Evolutionary conservation across 2,888 invertebrate genomes (phyloP).

Genomic region (Deroplatys truncata): DNA sequence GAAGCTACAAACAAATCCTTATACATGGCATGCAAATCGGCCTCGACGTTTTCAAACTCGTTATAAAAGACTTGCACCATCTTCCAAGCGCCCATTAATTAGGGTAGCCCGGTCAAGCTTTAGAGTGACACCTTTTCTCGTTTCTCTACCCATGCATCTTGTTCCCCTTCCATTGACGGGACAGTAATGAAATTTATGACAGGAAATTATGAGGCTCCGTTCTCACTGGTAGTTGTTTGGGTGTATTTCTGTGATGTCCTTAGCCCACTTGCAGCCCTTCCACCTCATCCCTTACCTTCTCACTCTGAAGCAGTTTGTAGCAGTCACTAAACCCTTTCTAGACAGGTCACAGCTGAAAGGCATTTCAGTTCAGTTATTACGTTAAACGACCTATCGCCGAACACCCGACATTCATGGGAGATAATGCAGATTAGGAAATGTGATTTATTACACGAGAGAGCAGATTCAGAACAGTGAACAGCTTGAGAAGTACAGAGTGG

Average conservation of each 20-base stretch:
- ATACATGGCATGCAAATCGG: no score
- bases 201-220: not conserved
- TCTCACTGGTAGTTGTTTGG: not conserved
- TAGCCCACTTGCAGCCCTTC: not conserved
- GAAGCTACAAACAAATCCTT: no score
- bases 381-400: not conserved
- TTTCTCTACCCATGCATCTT: not conserved
- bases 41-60: not conserved
- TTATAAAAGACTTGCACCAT: not conserved
- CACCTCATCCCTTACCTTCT: not conserved
- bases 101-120: not conserved
- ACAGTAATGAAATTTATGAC: not conserved
- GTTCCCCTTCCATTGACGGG: not conserved
- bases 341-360: not conserved
- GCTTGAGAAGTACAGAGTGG: not conserved
- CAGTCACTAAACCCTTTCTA: not conserved
- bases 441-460: not conserved
- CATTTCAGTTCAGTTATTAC: not conserved
- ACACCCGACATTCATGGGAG: not conserved
- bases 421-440: not conserved
- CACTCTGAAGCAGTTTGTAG: not conserved
- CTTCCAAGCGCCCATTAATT: not conserved
- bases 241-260: not conserved
- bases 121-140: not conserved
- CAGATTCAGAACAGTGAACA: not conserved